Conservation (phyloP, 92 coral and sea anemone genomes). For the Bergia puertoricense region DNA sequence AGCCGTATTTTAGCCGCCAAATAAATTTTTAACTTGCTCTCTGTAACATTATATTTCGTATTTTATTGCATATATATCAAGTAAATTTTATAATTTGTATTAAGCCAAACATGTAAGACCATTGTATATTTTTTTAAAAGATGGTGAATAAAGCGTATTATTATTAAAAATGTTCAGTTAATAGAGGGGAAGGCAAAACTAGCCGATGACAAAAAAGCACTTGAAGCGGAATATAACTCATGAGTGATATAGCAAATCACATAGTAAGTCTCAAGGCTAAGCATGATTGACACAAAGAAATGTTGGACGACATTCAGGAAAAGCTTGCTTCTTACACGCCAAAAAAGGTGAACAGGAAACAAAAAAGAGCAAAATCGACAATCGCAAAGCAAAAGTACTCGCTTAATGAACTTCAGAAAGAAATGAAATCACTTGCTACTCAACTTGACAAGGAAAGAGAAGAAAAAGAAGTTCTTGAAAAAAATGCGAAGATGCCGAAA, state of each 20-base stretch:
- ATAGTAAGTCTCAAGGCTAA: not conserved
- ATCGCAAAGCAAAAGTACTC: not conserved
- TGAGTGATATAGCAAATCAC: not conserved
- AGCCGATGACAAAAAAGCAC: not conserved
- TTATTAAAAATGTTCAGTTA: not conserved
- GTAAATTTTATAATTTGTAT: no score
- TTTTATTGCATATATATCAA: no score
- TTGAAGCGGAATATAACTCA: not conserved
- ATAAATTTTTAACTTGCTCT: no score
- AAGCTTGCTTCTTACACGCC: conserved; percentile 46
- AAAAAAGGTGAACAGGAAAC: conserved; percentile 41
- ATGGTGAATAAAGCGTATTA: no score
- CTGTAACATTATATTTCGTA: no score
- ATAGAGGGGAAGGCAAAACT: not conserved
- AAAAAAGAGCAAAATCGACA: conserved; percentile 43
- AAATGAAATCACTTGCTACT: conserved; percentile 21
- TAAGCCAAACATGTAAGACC: no score
- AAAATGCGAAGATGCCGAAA: conserved; percentile 34
- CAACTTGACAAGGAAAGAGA: conserved; percentile 7
- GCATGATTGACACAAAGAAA: not conserved
- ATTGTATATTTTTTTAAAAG: no score
- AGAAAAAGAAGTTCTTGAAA: not conserved
- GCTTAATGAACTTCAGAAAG: conserved; percentile 7
- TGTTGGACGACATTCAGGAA: conserved; percentile 34
- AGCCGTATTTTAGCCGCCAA: no score